A percentile compares a stretch with the other conserved stretches of the same genome.
These are phyloP conservation scores for Metalampra italica DNA, from an alignment of 2,888 invertebrate genomes.

Conservation along the genomic window DNA sequence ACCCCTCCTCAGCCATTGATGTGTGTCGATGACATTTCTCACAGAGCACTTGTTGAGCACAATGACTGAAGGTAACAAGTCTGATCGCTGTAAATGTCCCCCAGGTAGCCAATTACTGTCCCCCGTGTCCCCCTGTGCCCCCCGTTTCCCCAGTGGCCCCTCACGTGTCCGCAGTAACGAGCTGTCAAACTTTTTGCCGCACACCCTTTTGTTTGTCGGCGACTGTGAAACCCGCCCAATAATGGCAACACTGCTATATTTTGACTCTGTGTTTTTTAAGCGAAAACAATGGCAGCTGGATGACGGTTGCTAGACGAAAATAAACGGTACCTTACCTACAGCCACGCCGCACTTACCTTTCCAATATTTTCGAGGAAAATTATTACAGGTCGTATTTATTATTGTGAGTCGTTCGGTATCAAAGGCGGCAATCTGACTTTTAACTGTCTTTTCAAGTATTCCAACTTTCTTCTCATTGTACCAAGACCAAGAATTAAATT, in stretches of 20 bases:
- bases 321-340: no score
- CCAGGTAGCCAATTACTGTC: slow-evolving; percentile 21
- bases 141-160: not conserved
- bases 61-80: not conserved
- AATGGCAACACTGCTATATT: slow-evolving; percentile 2
- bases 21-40: not conserved
- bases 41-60: not conserved
- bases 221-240: slow-evolving; percentile 7
- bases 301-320: no score
- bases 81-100: slow-evolving; percentile 6
- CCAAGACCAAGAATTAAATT: no score
- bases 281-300: no score
- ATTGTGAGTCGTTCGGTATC: no score
- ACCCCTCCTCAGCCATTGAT: not conserved
- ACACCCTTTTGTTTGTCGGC: slow-evolving; percentile 18
- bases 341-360: no score
- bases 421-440: no score
- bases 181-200: slow-evolving; percentile 24
- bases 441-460: no score
- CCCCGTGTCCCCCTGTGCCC: not conserved
- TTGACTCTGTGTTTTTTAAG: not conserved
- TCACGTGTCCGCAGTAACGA: slow-evolving; percentile 15
- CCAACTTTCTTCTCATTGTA: no score
- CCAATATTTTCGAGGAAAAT: no score
- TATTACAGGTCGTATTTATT: no score